Evolutionary conservation across 2,888 invertebrate genomes (phyloP).

Genomic region (Ormyrus nitidulus): DNA sequence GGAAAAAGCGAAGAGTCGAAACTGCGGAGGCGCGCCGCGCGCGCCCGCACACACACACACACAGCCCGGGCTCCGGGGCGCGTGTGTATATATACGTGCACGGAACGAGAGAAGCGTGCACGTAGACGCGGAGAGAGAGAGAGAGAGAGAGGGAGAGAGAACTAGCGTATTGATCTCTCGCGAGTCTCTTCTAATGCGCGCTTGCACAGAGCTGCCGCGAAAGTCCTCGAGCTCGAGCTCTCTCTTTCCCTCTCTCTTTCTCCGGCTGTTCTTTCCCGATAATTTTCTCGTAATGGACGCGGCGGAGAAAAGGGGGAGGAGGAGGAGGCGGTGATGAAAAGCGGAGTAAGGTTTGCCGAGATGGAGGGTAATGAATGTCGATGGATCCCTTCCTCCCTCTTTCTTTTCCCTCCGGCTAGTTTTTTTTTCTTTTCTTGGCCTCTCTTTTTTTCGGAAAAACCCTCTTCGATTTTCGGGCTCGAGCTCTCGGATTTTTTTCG

Average conservation of each 20-base stretch:
- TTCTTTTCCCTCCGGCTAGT: background rate
- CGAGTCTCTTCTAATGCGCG: slow-evolving; percentile 33
- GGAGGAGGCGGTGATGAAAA: slow-evolving; percentile 28
- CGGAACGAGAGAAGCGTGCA: background rate
- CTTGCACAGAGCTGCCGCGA: slow-evolving; percentile 31
- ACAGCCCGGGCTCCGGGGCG: too few relatives aligned
- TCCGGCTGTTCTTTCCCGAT: slow-evolving; percentile 28
- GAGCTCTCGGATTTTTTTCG: too few relatives aligned
- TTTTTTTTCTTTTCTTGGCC: background rate
- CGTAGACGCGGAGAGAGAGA: background rate
- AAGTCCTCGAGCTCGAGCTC: slow-evolving; percentile 43
- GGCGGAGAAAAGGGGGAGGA: slow-evolving; percentile 22
- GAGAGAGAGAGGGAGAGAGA: slow-evolving; percentile 13
- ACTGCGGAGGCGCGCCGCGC: too few relatives aligned
- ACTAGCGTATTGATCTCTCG: slow-evolving; percentile 47
- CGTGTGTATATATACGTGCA: background rate
- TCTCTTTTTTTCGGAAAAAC: too few relatives aligned
- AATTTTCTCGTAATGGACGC: slow-evolving; percentile 57
- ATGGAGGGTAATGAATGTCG: slow-evolving; percentile 27
- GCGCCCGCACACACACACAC: too few relatives aligned
- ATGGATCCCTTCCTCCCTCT: background rate
- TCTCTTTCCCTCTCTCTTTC: slow-evolving; percentile 45
- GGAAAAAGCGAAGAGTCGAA: too few relatives aligned
- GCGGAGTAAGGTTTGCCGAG: slow-evolving; percentile 19
- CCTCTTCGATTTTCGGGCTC: too few relatives aligned